Evolutionary conservation across 1,140 invertebrate genomes (phyloP).

Genomic region (Micrasema longulum): DNA sequence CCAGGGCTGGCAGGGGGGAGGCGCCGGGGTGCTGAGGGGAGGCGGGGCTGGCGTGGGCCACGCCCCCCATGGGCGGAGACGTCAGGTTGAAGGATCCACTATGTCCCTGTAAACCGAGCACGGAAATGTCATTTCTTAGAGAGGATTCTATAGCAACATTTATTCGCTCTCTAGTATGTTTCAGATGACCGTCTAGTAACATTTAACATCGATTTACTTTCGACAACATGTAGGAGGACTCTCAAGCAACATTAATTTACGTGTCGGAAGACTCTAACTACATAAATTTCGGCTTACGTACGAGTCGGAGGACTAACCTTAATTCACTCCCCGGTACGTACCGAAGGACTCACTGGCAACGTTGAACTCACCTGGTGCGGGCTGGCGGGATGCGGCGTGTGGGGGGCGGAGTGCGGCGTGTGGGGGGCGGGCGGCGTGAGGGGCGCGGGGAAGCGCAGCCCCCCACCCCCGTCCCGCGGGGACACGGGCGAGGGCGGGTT

Average conservation of each 20-base stretch:
- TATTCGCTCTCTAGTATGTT: no score
- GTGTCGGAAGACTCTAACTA: no score
- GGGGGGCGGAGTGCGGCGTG: slow-evolving; percentile 65
- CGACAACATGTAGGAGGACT: no score
- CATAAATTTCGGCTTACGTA: no score
- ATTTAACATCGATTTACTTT: no score
- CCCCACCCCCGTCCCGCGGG: slow-evolving; percentile 59
- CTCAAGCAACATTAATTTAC: no score
- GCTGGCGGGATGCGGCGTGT: slow-evolving; percentile 66
- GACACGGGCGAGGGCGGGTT: slow-evolving; percentile 94
- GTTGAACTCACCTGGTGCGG: slow-evolving; percentile 64
- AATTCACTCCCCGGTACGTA: no score
- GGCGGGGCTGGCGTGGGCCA: slow-evolving; percentile 57
- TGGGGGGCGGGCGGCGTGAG: slow-evolving; percentile 64
- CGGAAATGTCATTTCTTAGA: neutral
- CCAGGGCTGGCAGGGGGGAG: slow-evolving; percentile 65
- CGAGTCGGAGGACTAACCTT: no score
- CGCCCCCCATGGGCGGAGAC: slow-evolving; percentile 75
- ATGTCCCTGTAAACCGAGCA: slow-evolving; percentile 59
- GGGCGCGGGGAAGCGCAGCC: slow-evolving; percentile 63
- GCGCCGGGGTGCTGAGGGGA: slow-evolving; percentile 58
- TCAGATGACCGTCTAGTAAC: no score
- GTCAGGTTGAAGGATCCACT: slow-evolving; percentile 82
- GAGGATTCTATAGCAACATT: neutral
- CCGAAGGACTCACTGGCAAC: no score